A percentile compares a stretch with the other conserved stretches of the same genome.
These are phyloP conservation scores for Penaeus indicus DNA, from an alignment of 1,140 invertebrate species.

Conservation along the genomic window DNA sequence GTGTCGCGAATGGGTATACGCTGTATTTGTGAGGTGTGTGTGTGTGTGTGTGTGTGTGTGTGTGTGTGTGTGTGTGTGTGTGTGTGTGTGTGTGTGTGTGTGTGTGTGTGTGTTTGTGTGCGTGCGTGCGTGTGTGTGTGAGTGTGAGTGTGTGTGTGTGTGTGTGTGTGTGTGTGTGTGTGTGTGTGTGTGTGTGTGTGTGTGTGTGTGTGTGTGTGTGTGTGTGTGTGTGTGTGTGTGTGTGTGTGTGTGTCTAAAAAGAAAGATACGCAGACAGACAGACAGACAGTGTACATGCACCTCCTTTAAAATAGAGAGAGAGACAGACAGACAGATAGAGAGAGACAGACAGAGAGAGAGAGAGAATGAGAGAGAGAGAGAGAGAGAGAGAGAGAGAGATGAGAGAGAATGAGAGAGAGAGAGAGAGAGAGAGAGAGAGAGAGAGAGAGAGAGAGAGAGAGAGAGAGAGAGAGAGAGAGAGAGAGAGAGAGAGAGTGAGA, in stretches of 20 bases:
- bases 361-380: too few relatives aligned
- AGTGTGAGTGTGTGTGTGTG: background rate
- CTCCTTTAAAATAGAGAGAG: too few relatives aligned
- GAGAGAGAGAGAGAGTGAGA: too few relatives aligned
- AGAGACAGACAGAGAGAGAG: too few relatives aligned
- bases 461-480: too few relatives aligned
- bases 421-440: too few relatives aligned
- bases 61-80: background rate
- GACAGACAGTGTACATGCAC: too few relatives aligned
- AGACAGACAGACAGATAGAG: too few relatives aligned
- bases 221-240: background rate
- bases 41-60: constrained; percentile 16
- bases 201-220: constrained; percentile 23
- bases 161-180: background rate
- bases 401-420: too few relatives aligned
- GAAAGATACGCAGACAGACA: background rate
- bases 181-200: constrained; percentile 7
- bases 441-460: too few relatives aligned
- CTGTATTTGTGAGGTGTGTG: background rate
- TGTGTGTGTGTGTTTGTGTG: background rate
- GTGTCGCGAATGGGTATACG: background rate
- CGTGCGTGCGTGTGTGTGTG: background rate
- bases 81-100: background rate
- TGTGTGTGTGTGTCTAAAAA: background rate
- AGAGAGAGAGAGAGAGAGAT: too few relatives aligned